Conservation (phyloP, 2,113 vertebrate species). For the Pteropus alecto region DNA sequence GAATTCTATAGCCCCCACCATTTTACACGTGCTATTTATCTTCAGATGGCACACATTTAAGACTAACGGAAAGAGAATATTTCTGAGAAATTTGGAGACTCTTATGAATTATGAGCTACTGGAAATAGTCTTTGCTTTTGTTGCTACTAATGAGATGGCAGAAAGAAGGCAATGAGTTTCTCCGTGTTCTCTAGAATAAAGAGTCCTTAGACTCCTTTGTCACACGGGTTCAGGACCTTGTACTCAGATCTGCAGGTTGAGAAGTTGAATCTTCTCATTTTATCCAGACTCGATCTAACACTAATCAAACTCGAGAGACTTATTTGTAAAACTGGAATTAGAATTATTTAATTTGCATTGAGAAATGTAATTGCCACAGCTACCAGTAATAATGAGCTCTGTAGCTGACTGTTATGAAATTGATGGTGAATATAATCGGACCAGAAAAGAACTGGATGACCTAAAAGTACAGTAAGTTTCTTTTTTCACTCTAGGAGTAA, state of each 20-base stretch:
- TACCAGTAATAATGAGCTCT: background rate
- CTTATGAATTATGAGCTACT: background rate
- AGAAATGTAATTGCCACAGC: background rate
- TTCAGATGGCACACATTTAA: background rate
- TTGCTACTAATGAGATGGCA: background rate
- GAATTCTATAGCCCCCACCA: background rate
- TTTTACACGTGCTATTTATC: background rate
- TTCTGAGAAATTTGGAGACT: background rate
- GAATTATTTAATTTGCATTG: constrained; percentile 17
- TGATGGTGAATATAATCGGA: background rate
- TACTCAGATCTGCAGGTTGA: background rate
- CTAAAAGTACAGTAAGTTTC: background rate
- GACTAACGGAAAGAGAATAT: background rate
- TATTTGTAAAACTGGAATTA: background rate
- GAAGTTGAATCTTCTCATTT: background rate
- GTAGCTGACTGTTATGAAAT: background rate
- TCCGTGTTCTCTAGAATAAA: background rate
- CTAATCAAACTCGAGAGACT: background rate
- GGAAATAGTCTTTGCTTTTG: background rate
- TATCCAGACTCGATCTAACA: background rate
- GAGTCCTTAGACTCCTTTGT: background rate
- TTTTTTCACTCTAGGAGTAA: background rate
- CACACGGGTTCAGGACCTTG: background rate
- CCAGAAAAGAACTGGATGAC: background rate
- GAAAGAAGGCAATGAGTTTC: background rate